A percentile compares a stretch with the other conserved stretches of the same genome.
phyloP scores from a whole-genome alignment of 1,140 invertebrate genomes.

The Thaumetopoea pityocampa region DNA sequence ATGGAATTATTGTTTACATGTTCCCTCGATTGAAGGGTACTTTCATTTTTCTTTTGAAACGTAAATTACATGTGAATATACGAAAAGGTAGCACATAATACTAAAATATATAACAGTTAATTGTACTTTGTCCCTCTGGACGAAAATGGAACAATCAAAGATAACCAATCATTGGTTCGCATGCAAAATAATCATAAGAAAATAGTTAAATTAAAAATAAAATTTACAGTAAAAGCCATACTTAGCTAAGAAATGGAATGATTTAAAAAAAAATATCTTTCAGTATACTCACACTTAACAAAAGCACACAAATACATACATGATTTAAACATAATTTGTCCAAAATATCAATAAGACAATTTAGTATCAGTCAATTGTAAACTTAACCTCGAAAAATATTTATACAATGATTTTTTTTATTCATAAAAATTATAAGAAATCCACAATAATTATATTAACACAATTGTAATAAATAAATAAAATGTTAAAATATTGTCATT shows the following conservation, averaged over 20 bases:
- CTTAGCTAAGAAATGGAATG: slow-evolving; percentile 69
- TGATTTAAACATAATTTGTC: slow-evolving; percentile 48
- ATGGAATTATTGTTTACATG: slow-evolving; percentile 59
- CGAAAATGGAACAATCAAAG: slow-evolving; percentile 34
- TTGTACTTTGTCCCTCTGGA: slow-evolving; percentile 46
- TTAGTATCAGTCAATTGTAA: slow-evolving; percentile 66
- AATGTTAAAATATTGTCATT: slow-evolving; percentile 69
- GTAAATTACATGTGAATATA: slow-evolving; percentile 63
- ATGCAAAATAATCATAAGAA: slow-evolving; percentile 67
- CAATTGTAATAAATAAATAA: slow-evolving; percentile 65
- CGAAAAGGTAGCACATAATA: slow-evolving; percentile 51
- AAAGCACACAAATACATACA: slow-evolving; percentile 49
- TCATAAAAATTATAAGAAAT: slow-evolving; percentile 50
- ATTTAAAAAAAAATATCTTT: slow-evolving; percentile 65
- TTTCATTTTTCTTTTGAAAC: slow-evolving; percentile 74
- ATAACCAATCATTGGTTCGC: slow-evolving; percentile 39
- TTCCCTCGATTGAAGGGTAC: slow-evolving; percentile 37
- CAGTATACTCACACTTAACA: slow-evolving; percentile 69
- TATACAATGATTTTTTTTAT: slow-evolving; percentile 52
- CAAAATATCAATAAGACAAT: slow-evolving; percentile 57
- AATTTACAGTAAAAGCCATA: slow-evolving; percentile 42
- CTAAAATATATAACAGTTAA: slow-evolving; percentile 28
- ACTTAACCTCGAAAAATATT: slow-evolving; percentile 60
- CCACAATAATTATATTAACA: slow-evolving; percentile 52
- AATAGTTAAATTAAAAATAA: slow-evolving; percentile 50